These are phyloP conservation scores for Sphenopsis melanotis DNA, from an alignment of 2,797 vertebrate species.

Conservation along the genomic window DNA sequence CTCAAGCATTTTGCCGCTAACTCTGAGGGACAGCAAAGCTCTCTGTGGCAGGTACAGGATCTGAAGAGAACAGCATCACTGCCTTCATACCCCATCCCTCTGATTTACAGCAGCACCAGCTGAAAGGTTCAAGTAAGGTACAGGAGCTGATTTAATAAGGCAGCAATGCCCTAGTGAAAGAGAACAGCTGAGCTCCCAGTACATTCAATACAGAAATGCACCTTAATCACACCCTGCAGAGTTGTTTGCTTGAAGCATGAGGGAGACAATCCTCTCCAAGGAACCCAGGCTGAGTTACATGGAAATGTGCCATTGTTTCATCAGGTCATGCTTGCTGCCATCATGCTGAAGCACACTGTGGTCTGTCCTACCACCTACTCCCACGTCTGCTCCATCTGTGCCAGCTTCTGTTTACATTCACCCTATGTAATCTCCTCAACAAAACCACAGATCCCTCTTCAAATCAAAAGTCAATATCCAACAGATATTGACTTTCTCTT, in stretches of 20 bases:
- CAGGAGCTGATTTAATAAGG: conserved; percentile 41
- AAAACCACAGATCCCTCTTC: background rate
- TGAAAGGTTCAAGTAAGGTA: background rate
- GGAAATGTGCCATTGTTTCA: conserved; percentile 63
- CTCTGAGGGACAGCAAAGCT: background rate
- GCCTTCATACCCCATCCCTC: background rate
- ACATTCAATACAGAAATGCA: conserved; percentile 6
- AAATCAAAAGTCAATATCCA: background rate
- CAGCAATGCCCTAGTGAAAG: background rate
- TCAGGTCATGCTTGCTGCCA: conserved; percentile 44
- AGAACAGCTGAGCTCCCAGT: background rate
- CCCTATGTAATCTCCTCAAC: background rate
- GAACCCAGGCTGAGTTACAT: conserved; percentile 16
- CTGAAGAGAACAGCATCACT: background rate
- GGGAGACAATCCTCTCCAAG: background rate
- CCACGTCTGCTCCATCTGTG: background rate
- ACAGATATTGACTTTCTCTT: background rate
- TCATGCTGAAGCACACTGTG: background rate
- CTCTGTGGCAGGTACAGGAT: background rate
- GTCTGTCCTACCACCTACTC: background rate
- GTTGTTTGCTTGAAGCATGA: conserved; percentile 10
- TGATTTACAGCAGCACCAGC: background rate
- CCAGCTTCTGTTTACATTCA: background rate
- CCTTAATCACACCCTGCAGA: conserved; percentile 37
- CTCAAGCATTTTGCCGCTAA: background rate